Percentiles rank a stretch among this genome's conserved stretches.
phyloP scores from a whole-genome alignment of 2,797 vertebrate genomes.

The Sarcophilus harrisii region DNA sequence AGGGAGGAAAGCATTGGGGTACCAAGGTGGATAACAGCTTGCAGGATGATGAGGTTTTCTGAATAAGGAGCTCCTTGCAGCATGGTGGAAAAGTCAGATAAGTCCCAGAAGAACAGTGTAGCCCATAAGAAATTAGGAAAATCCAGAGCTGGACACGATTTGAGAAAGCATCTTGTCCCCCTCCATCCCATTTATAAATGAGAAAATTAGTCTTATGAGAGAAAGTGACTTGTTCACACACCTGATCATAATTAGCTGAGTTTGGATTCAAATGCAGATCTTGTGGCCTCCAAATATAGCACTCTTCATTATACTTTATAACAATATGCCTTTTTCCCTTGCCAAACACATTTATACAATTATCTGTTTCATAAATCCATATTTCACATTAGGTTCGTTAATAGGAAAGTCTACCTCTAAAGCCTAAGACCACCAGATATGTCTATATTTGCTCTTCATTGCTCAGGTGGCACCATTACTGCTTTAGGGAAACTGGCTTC shows the following conservation, averaged over 20 bases:
- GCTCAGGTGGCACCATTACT: neutral
- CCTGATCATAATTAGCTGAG: neutral
- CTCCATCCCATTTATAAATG: neutral
- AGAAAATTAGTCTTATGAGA: neutral
- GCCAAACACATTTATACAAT: neutral
- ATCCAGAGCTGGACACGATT: neutral
- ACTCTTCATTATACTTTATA: neutral
- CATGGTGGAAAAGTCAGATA: neutral
- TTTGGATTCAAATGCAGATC: neutral
- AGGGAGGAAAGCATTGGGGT: neutral
- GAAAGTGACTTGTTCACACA: neutral
- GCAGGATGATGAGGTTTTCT: neutral
- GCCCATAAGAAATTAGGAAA: neutral
- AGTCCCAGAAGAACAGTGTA: neutral
- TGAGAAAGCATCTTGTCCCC: neutral
- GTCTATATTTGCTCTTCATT: neutral
- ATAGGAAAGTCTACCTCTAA: neutral
- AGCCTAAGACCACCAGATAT: neutral
- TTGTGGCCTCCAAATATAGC: neutral
- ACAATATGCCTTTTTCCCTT: neutral
- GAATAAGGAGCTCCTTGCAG: neutral
- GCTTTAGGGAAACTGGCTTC: neutral
- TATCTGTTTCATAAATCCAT: neutral
- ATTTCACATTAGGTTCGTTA: neutral
- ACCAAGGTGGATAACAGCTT: neutral